Conservation (phyloP, 1,140 invertebrate species). For the Sitobion miscanthi region DNA sequence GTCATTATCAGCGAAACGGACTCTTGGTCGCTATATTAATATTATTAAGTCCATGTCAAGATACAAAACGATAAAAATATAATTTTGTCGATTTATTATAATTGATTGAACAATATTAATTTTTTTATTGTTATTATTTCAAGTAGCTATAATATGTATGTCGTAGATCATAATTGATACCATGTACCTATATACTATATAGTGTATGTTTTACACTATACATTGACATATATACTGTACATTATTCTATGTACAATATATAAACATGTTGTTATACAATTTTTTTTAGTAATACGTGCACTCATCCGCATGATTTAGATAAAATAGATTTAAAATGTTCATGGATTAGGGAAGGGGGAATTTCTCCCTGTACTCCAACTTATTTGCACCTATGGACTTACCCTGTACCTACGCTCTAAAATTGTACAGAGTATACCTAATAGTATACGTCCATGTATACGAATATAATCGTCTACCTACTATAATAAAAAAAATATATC, state of each 20-base stretch:
- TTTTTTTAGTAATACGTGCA: slow-evolving; percentile 1
- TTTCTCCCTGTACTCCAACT: not conserved
- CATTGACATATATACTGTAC: not conserved
- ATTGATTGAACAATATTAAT: not conserved
- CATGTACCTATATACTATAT: not conserved
- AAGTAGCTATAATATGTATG: not conserved
- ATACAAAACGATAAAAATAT: not conserved
- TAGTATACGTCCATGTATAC: not conserved
- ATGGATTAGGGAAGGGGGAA: not conserved
- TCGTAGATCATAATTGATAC: not conserved
- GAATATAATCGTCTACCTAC: not conserved
- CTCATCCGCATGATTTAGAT: slow-evolving; percentile 7
- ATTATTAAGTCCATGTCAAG: not conserved
- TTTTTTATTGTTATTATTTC: not conserved
- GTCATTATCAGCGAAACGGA: not conserved
- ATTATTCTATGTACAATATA: not conserved
- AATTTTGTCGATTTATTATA: not conserved
- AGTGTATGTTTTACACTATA: slow-evolving; percentile 16
- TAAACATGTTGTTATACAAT: not conserved
- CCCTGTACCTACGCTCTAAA: not conserved
- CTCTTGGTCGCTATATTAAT: not conserved
- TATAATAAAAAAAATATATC: not conserved
- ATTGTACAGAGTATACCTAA: not conserved
- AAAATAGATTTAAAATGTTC: not conserved
- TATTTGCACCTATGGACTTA: not conserved